Evolutionary conservation across 2,797 vertebrate genomes (phyloP), one percentile per base, ranked within the genome.

Genomic region (Pteronotus mesoamericanus): DNA sequence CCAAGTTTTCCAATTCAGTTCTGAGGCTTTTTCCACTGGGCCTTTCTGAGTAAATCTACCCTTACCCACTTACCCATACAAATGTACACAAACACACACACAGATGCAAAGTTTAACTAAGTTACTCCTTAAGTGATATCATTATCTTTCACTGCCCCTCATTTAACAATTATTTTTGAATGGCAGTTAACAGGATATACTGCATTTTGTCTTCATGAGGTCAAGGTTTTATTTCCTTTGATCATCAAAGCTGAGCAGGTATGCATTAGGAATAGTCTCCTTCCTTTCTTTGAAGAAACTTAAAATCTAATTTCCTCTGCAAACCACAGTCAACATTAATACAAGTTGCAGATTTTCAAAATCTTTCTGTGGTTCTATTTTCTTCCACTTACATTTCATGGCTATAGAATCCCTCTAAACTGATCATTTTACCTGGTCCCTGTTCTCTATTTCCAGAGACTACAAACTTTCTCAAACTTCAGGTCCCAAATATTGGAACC

Each of bases 161-260:
- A 42, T 29, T 64, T 53, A 59, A 42, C 2, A 12, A 89, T 82
- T 61, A 69, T 44, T 94, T 79, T 44, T 90, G 42, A 93, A 74
- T 51, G 48, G 59, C 42, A 96, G 24, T 21, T 69, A n/a, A 61
- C 0, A 83, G 44, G 46, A 83, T 46, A 64, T 5, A 46, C 15
- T 55, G 29, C 14, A 88, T 46, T 71, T 74, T 79, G 69, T 29
- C 48, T 94, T 71, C 57, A 24, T 48, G 26, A 90, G 44, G 66
- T 92, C 80, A 57, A 59, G 5, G n/a, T 93, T 91, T 86, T 93
- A 75, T 39, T 95, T 53, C 74, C 78, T 86, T 92, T 80, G 57
- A 72, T 88, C 21, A 68, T 74, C 51, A 89, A 66, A 91, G 5
- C 39, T 48, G 88, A 80, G 48, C 68, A 79, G 46, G 34, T 85